Percentiles rank a stretch among this genome's conserved stretches.
These are phyloP conservation scores for Lottia scabra DNA, from an alignment of 2,888 invertebrate genomes.

Conservation along the genomic window DNA sequence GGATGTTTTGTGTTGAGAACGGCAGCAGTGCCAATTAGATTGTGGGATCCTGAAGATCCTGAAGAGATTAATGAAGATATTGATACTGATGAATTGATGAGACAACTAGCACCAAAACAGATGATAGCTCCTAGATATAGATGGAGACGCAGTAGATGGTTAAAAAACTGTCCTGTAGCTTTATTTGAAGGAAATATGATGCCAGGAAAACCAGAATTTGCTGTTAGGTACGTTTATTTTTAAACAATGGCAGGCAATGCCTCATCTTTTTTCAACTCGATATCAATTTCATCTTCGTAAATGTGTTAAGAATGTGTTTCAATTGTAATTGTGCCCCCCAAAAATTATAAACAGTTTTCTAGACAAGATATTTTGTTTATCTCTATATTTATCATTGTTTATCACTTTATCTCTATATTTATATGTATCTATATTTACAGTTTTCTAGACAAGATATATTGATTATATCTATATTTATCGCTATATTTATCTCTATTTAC, in stretches of 20 bases:
- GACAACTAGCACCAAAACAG: conserved; percentile 57
- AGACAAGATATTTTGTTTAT: too few species aligned
- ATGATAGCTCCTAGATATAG: conserved; percentile 65
- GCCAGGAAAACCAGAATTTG: conserved; percentile 66
- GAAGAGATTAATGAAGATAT: conserved; percentile 66
- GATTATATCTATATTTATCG: too few species aligned
- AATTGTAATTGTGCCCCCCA: too few species aligned
- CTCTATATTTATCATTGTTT: too few species aligned
- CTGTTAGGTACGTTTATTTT: conserved; percentile 58
- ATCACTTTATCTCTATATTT: too few species aligned
- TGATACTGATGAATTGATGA: conserved; percentile 66
- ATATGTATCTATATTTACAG: too few species aligned
- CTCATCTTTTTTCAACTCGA: too few species aligned
- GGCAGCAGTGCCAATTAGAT: conserved; percentile 62
- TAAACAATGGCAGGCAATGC: not conserved
- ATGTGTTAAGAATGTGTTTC: too few species aligned
- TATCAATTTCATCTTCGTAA: too few species aligned
- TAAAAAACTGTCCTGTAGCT: conserved; percentile 67
- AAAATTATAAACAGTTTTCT: too few species aligned
- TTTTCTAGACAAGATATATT: too few species aligned
- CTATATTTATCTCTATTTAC: too few species aligned
- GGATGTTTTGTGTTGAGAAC: conserved; percentile 64
- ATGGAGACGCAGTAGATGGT: conserved; percentile 66
- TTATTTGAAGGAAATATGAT: conserved; percentile 65
- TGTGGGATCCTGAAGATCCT: conserved; percentile 61